Base-by-base conservation (phyloP, 53 echinoderm and acorn worm species). In the Stichopus horrens region DNA sequence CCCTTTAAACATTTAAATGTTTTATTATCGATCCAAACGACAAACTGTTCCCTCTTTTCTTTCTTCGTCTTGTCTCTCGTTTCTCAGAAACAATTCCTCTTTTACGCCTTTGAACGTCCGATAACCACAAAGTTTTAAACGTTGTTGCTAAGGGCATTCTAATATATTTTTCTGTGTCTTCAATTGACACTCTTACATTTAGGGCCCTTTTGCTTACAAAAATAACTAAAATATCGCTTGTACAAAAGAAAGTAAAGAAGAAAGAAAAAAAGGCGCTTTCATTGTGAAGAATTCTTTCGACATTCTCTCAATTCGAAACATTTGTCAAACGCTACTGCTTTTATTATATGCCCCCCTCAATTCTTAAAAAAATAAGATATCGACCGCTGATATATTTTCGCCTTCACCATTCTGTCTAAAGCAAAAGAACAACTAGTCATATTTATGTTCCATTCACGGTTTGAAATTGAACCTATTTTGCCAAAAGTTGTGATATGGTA, bases 371-470 rank as follows among this genome's bases (percentile, higher is more conserved):
- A 37, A 37, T 37, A 37, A 37, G 37, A 37, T 37, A 54, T 81
- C 58, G 81, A 81, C 81, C 81, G 56, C 81, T 81, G 75, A 37
- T 75, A 20, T 81, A 56, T 81, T 21, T 56, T 81, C 58, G 56
- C 58, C 81, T 71, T 37, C 37, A 37, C 71, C 71, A 16, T 71
- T 81, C 58, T 81, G 6, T 56, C 81, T 19, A 81, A 81, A 56
- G 56, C 58, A 18, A 81, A 81, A 81, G 22, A 81, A 81, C 81
- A 81, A 81, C 81, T 81, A 81, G 81, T 81, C 81, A 81, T 81
- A 57, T 81, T 81, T 81, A 81, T 81, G 22, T 58, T 57, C 20
- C 58, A 21, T 81, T 81, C 81, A 81, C 13, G n/a, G 20, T 81
- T 81, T 81, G 56, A 58, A 81, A 81, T 81, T 56, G 57, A 81